Conservation (phyloP, 2,113 vertebrate species). For the Notarius lentiginosus region DNA sequence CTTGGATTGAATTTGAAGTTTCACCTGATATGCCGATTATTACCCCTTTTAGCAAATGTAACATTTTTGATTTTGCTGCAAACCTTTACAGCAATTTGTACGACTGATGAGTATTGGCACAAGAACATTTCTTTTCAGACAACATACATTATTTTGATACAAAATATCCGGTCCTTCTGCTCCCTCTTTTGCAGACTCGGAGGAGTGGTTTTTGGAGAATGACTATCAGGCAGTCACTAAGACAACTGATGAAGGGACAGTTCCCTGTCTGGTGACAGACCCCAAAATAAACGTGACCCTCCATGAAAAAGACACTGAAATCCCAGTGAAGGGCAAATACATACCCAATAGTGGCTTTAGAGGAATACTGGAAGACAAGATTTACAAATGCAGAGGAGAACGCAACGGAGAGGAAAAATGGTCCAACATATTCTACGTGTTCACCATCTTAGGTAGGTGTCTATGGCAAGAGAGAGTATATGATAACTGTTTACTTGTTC, state of each 20-base stretch:
- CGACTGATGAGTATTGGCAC: neutral
- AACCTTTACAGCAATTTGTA: neutral
- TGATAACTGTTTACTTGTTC: neutral
- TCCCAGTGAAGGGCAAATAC: constrained; percentile 74
- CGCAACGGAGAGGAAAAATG: constrained; percentile 78
- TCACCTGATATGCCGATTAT: neutral
- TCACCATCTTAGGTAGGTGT: constrained; percentile 81
- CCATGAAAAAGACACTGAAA: constrained; percentile 76
- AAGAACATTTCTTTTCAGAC: neutral
- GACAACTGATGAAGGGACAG: constrained; percentile 73
- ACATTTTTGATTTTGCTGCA: neutral
- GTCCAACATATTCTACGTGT: constrained; percentile 79
- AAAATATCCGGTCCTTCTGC: neutral
- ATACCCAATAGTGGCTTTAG: constrained; percentile 82
- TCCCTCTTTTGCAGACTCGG: constrained; percentile 73
- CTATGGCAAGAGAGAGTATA: neutral
- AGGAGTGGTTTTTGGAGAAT: constrained; percentile 79
- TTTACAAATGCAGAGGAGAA: constrained; percentile 83
- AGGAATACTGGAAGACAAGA: constrained; percentile 82
- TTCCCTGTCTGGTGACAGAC: constrained; percentile 90
- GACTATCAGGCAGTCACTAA: constrained; percentile 80
- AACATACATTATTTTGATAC: neutral
- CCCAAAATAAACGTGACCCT: constrained; percentile 83
- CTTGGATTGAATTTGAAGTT: no score
- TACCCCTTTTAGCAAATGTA: neutral